Evolutionary conservation across 1,140 invertebrate genomes (phyloP).

Genomic region (Eupeodes corollae): DNA sequence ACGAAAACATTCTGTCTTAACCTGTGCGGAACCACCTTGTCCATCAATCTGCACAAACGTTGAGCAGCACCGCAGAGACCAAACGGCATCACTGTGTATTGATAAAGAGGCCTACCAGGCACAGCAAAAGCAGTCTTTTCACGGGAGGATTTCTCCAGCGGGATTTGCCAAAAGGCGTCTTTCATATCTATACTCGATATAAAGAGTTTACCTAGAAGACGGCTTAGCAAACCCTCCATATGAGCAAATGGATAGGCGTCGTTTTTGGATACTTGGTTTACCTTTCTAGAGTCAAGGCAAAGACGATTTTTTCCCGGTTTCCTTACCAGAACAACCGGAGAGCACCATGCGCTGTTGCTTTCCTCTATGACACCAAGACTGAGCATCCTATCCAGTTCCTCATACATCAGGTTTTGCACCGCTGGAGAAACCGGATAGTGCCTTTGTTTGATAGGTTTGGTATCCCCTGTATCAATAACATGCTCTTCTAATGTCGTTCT

Average conservation of each 20-base stretch:
- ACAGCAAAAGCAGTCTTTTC: constrained; percentile 38
- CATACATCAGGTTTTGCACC: constrained; percentile 20
- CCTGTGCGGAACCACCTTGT: constrained; percentile 29
- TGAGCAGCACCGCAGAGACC: constrained; percentile 7
- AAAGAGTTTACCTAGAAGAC: constrained; percentile 9
- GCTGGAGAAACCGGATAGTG: constrained; percentile 16
- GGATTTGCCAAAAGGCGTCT: constrained; percentile 33
- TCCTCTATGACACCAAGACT: too few relatives aligned
- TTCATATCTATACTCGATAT: constrained; percentile 9
- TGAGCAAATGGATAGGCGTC: constrained; percentile 24
- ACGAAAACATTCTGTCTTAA: constrained; percentile 12
- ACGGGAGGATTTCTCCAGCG: constrained; percentile 14
- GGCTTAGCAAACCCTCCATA: constrained; percentile 12
- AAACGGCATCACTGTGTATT: constrained; percentile 9
- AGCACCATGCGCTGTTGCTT: constrained; percentile 15
- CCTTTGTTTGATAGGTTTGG: constrained; percentile 20
- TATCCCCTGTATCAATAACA: constrained; percentile 17
- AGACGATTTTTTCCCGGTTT: constrained; percentile 16
- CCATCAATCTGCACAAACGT: constrained; percentile 5
- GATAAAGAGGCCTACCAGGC: constrained; percentile 3
- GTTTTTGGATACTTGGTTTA: constrained; percentile 19
- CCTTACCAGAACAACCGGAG: constrained; percentile 12
- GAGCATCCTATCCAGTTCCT: constrained; percentile 13
- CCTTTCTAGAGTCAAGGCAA: constrained; percentile 22
- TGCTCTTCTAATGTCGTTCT: constrained; percentile 14